phyloP scores from a whole-genome alignment of 2,113 vertebrate genomes.

The Rostratula benghalensis region DNA sequence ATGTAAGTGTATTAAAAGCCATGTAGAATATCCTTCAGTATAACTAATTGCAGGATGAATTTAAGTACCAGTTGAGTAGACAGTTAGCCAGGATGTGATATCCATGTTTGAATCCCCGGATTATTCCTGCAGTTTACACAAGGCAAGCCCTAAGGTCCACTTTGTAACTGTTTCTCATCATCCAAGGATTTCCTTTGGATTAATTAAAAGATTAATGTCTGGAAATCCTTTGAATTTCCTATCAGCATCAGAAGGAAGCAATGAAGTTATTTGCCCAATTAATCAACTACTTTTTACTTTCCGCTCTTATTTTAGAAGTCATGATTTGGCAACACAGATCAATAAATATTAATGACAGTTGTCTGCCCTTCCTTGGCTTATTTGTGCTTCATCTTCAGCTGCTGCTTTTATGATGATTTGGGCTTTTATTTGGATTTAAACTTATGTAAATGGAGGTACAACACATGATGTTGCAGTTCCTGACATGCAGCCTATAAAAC shows the following conservation, averaged over 20 bases:
- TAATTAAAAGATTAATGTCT: constrained; percentile 32
- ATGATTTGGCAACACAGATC: not conserved
- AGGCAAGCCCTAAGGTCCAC: not conserved
- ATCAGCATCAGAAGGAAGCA: not conserved
- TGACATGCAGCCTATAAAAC: not conserved
- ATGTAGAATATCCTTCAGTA: not conserved
- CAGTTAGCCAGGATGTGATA: not conserved
- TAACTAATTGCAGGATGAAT: not conserved
- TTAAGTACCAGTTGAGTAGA: not conserved
- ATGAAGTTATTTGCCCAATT: constrained; percentile 23
- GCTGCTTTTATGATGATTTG: not conserved
- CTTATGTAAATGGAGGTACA: not conserved
- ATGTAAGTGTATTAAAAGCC: not conserved
- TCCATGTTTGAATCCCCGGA: not conserved
- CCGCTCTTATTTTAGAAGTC: not conserved
- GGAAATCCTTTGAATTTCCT: constrained; percentile 30
- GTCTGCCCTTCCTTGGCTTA: not conserved
- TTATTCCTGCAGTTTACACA: not conserved
- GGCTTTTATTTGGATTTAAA: constrained; percentile 30
- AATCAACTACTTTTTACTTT: not conserved
- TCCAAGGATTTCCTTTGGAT: constrained; percentile 24
- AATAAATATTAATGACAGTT: not conserved
- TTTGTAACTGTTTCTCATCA: constrained; percentile 36
- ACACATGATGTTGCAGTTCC: not conserved
- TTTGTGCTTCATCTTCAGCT: not conserved